These are phyloP conservation scores for Peromyscus polionotus DNA, from an alignment of 2,113 vertebrate genomes.

Conservation along the genomic window DNA sequence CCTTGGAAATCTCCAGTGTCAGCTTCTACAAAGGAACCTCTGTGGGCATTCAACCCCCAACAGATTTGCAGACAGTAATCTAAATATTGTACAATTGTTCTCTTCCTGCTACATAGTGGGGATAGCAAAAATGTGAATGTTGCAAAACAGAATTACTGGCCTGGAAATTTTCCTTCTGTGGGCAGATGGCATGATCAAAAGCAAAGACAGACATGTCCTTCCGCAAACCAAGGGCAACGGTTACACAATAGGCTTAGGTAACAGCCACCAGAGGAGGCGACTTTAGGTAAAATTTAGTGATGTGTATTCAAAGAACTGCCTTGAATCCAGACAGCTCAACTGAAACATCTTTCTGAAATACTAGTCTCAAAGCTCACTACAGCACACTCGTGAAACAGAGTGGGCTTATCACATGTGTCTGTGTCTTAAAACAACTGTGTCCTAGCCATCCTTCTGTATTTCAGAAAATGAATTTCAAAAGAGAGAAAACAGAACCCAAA, in stretches of 20 bases:
- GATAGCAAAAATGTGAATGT: slow-evolving; percentile 57
- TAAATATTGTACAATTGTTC: neutral
- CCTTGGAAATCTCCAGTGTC: neutral
- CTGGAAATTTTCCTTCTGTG: slow-evolving; percentile 78
- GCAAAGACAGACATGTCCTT: slow-evolving; percentile 69
- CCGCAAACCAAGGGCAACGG: slow-evolving; percentile 63
- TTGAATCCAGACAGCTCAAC: slow-evolving; percentile 34
- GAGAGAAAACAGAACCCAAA: neutral
- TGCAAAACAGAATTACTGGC: slow-evolving; percentile 72
- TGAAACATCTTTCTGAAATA: neutral
- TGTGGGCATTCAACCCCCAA: neutral
- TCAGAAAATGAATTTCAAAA: slow-evolving; percentile 27
- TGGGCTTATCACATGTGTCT: neutral
- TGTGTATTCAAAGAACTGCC: slow-evolving; percentile 7
- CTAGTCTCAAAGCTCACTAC: neutral
- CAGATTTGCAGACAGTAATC: slow-evolving; percentile 45
- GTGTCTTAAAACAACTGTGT: neutral
- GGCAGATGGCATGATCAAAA: slow-evolving; percentile 77
- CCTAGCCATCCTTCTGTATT: neutral
- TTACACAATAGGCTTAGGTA: slow-evolving; percentile 70
- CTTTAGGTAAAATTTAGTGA: slow-evolving; percentile 27
- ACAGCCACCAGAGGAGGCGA: neutral
- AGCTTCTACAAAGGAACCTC: neutral
- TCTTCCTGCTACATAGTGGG: slow-evolving; percentile 4
- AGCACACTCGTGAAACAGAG: neutral